phyloP scores from a whole-genome alignment of 2,797 vertebrate species.

The Megaceryle alcyon region DNA sequence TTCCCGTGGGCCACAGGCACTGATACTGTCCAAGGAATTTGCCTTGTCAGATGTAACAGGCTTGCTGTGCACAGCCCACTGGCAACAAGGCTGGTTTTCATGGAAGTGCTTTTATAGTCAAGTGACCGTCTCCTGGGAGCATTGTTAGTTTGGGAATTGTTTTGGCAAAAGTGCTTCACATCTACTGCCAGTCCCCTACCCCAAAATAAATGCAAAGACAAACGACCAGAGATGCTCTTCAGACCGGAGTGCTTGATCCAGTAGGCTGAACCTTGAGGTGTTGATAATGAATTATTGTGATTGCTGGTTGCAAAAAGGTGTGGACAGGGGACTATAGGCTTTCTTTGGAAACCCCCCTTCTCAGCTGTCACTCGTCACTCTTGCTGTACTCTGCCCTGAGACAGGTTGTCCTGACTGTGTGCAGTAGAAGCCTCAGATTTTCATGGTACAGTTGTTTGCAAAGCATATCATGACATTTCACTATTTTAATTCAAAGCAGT shows the following conservation, averaged over 20 bases:
- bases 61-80: background rate
- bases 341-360: background rate
- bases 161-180: background rate
- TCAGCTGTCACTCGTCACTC: background rate
- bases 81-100: background rate
- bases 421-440: background rate
- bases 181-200: background rate
- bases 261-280: background rate
- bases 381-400: background rate
- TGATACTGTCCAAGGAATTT: background rate
- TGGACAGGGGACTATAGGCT: background rate
- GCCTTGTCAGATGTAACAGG: background rate
- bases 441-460: background rate
- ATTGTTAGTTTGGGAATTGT: background rate
- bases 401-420: background rate
- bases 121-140: rapidly evolving
- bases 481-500: background rate
- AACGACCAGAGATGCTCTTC: rapidly evolving
- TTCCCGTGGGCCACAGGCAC: rapidly evolving
- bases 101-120: background rate
- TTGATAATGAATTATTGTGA: background rate
- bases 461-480: background rate
- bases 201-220: background rate
- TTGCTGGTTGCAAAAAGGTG: background rate
- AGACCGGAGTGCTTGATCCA: background rate